Evolutionary conservation across 2,888 invertebrate species (phyloP), one percentile per base, ranked within the genome.

Genomic region (Cataglyphis cursor): DNA sequence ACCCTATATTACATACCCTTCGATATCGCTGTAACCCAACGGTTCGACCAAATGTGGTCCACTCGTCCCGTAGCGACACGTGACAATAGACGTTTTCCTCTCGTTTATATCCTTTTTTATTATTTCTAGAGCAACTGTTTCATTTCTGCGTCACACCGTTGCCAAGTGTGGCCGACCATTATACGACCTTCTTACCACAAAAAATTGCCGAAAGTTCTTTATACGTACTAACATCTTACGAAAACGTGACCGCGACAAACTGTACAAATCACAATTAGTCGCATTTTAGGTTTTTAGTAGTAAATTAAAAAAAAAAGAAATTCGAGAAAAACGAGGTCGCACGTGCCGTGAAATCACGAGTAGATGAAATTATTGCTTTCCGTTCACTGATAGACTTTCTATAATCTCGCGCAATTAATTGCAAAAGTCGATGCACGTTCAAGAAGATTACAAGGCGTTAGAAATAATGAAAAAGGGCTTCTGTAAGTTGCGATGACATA

Each of bases 191-290:
- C 24, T 61, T 44, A 5, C 35, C 44, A 35, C 59, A 70, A 80
- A 59, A 70, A 35, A 70, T 44, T 61, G 44, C 18, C 24, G 28
- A 44, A 61, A 61, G 65, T 66, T 64, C 59, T 48, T 15, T 41
- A 61, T 66, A 48, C 0, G 15, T 41, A 73, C 83, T 84, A 89
- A 70, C 65, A 41, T 35, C 51, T 68, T 44, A 59, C 24, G 82
- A 70, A 78, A 65, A 86, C 89, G 89, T 89, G 89, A 84, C 88
- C 81, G 62, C 82, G 59, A 28, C 24, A 28, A 28, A 28, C 44
- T 70, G 59, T 80, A 35, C 59, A 78, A 66, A 59, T 70, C 61
- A 70, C 78, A 89, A 89, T 89, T 89, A 89, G 76, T 76, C 76
- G 83, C 78, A 84, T 84, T 61, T 57, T 65, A 51, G 59, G 24